These are phyloP conservation scores for Bradypodion ventrale DNA, from an alignment of 2,797 vertebrate genomes.

Conservation along the genomic window DNA sequence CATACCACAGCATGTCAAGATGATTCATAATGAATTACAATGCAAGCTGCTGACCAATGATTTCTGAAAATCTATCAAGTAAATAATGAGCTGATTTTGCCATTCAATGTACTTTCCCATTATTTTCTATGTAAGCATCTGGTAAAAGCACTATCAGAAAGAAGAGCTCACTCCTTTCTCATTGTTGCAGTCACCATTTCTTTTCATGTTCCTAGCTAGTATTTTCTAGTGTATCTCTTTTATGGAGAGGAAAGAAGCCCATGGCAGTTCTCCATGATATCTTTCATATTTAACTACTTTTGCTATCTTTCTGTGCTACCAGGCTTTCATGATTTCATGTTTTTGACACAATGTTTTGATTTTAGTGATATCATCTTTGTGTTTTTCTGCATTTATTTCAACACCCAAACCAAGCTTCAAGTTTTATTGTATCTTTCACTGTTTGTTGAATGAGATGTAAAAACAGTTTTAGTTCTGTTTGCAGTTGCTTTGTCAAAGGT, in stretches of 20 bases:
- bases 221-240: not conserved
- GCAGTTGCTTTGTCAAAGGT: constrained; percentile 9
- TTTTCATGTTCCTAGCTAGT: not conserved
- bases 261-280: not conserved
- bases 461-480: constrained; percentile 23
- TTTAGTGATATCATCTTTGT: constrained; percentile 12
- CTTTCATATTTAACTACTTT: not conserved
- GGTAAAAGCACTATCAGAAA: not conserved
- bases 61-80: constrained; percentile 30
- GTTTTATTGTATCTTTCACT: constrained; percentile 17
- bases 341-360: constrained; percentile 24
- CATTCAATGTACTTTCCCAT: not conserved
- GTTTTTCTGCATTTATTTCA: constrained; percentile 15
- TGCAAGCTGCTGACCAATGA: constrained; percentile 24
- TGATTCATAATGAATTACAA: constrained; percentile 30
- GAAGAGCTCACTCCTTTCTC: not conserved
- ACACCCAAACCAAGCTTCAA: not conserved
- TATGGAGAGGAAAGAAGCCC: not conserved
- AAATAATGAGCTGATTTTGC: constrained; percentile 25
- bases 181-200: not conserved
- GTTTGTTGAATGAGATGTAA: constrained; percentile 2
- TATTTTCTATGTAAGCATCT: constrained; percentile 6
- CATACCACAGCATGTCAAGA: constrained; percentile 14
- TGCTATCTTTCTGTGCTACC: not conserved
- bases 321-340: not conserved